Conservation (phyloP, 2,888 invertebrate species). For the Hololepta plana region DNA sequence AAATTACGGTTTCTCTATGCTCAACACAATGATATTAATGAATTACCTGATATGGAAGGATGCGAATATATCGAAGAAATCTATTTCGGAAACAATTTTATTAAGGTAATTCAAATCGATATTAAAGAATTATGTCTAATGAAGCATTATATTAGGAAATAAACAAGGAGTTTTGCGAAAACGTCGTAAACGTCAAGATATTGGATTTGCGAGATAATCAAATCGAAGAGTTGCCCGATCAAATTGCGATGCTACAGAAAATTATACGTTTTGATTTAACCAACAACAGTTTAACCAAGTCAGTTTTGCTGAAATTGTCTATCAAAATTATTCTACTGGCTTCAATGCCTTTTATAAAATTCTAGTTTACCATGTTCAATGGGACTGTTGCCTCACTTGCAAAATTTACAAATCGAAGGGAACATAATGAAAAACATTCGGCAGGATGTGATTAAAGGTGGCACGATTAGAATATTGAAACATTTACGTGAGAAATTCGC, state of each 20-base stretch:
- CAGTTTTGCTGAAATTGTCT: slow-evolving; percentile 9
- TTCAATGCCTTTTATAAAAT: slow-evolving; percentile 2
- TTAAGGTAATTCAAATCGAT: slow-evolving; percentile 49
- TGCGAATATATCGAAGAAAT: slow-evolving; percentile 63
- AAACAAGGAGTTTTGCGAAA: slow-evolving; percentile 53
- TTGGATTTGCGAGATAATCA: slow-evolving; percentile 72
- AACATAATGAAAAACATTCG: slow-evolving; percentile 70
- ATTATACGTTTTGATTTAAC: slow-evolving; percentile 70
- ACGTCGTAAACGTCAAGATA: slow-evolving; percentile 50
- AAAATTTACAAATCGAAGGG: slow-evolving; percentile 68
- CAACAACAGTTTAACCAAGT: slow-evolving; percentile 44
- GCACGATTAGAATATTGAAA: slow-evolving; percentile 66
- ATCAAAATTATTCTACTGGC: not conserved
- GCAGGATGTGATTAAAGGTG: slow-evolving; percentile 66
- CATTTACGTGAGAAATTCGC: slow-evolving; percentile 47
- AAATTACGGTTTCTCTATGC: slow-evolving; percentile 60
- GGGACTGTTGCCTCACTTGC: slow-evolving; percentile 55
- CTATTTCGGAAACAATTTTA: slow-evolving; percentile 66
- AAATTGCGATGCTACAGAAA: slow-evolving; percentile 54
- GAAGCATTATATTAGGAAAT: too few species aligned
- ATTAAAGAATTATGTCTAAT: too few species aligned
- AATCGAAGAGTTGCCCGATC: slow-evolving; percentile 56
- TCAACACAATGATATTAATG: slow-evolving; percentile 63
- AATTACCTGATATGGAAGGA: slow-evolving; percentile 58
- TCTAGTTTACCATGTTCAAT: slow-evolving; percentile 47